Evolutionary conservation across 2,113 vertebrate genomes (phyloP).

Genomic region (Morone chrysops): DNA sequence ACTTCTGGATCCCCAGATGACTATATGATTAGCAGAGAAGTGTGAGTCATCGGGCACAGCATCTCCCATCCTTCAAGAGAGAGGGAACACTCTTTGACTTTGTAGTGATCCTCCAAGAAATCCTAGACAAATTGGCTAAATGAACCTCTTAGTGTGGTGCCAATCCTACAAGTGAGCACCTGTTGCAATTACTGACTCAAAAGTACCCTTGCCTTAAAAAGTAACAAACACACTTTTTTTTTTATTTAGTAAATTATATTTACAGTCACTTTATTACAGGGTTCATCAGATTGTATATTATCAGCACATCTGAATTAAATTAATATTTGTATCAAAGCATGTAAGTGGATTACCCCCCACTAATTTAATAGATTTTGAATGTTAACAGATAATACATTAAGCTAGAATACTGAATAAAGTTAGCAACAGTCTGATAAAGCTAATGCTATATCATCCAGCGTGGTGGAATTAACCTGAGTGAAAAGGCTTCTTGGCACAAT

Average conservation of each 20-base stretch:
- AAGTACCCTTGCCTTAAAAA: background rate
- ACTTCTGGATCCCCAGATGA: constrained; percentile 3
- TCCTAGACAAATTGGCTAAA: background rate
- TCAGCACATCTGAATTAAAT: too few relatives aligned
- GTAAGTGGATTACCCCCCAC: too few relatives aligned
- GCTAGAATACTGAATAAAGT: too few relatives aligned
- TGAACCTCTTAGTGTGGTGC: background rate
- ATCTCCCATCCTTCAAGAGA: background rate
- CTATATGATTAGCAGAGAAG: constrained; percentile 9
- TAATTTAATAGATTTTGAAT: too few relatives aligned
- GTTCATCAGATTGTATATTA: too few relatives aligned
- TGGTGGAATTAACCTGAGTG: too few relatives aligned
- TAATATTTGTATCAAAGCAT: too few relatives aligned
- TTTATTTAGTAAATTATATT: background rate
- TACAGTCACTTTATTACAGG: background rate
- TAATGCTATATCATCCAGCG: too few relatives aligned
- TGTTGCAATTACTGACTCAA: background rate
- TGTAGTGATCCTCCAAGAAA: background rate
- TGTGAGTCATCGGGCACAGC: background rate
- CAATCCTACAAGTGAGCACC: background rate
- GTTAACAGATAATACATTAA: too few relatives aligned
- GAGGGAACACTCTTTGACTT: background rate
- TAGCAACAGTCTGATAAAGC: too few relatives aligned
- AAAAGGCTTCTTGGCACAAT: too few relatives aligned
- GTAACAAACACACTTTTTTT: background rate